phyloP scores from a whole-genome alignment of 1,140 invertebrate genomes.

The Hyles euphorbiae region DNA sequence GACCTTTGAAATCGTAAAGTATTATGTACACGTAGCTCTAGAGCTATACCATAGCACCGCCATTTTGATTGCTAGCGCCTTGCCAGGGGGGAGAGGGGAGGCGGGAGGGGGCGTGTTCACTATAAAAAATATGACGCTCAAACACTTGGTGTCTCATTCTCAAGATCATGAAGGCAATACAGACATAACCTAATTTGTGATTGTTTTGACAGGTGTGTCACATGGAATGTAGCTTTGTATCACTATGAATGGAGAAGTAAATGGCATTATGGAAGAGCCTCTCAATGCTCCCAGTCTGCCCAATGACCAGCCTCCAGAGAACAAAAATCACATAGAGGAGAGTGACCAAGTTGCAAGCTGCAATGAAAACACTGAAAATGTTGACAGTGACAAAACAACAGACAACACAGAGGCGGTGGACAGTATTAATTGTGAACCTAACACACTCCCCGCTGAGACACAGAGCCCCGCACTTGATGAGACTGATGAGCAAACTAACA shows the following conservation, averaged over 20 bases:
- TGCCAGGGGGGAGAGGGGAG: conserved; percentile 44
- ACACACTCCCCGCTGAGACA: no score
- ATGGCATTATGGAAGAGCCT: conserved; percentile 49
- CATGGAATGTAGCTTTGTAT: conserved; percentile 46
- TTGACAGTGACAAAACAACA: neutral
- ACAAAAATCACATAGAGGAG: neutral
- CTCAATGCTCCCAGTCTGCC: conserved; percentile 1
- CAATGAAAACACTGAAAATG: neutral
- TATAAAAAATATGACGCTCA: conserved; percentile 61
- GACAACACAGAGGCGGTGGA: no score
- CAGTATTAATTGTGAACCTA: no score
- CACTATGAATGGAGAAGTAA: conserved; percentile 58
- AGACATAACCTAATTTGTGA: conserved; percentile 41
- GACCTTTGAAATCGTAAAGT: conserved; percentile 27
- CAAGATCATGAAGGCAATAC: conserved; percentile 29
- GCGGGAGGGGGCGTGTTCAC: conserved; percentile 42
- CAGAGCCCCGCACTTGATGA: no score
- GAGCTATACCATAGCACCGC: conserved; percentile 58
- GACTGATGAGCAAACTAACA: no score
- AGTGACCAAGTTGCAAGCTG: no score
- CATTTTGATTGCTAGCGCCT: conserved; percentile 67
- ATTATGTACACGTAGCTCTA: conserved; percentile 54
- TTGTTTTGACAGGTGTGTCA: conserved; percentile 49
- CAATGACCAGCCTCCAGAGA: conserved; percentile 16
- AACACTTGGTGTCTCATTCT: conserved; percentile 36